Percentiles rank a stretch among this genome's conserved stretches.
These are phyloP conservation scores for Anguilla megastoma DNA, from an alignment of 2,797 vertebrate species.

Conservation along the genomic window DNA sequence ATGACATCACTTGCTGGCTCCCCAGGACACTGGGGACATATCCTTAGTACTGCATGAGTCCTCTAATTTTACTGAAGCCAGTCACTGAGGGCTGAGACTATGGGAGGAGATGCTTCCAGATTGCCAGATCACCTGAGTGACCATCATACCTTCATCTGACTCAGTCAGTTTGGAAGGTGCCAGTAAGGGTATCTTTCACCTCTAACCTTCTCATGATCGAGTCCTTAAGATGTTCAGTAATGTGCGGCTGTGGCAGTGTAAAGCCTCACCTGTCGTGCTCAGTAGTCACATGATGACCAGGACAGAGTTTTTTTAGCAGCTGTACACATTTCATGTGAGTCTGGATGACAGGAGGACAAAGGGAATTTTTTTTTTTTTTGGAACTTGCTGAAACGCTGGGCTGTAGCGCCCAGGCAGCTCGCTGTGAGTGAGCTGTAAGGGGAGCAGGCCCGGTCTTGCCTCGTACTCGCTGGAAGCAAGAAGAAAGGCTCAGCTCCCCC, in stretches of 20 bases:
- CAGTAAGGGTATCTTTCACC: neutral
- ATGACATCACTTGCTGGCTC: neutral
- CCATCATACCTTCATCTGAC: neutral
- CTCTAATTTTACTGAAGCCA: neutral
- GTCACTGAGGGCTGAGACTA: neutral
- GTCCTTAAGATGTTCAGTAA: neutral
- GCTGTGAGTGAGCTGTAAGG: conserved; percentile 3
- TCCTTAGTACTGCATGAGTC: neutral
- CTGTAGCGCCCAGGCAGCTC: conserved; percentile 32
- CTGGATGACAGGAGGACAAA: neutral
- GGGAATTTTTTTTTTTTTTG: neutral
- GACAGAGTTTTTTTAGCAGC: neutral
- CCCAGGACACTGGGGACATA: neutral
- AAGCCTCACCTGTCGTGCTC: neutral
- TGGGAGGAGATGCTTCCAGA: neutral
- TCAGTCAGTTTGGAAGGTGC: neutral
- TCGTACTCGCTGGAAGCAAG: neutral
- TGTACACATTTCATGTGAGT: neutral
- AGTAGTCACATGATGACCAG: neutral
- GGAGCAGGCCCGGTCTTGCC: neutral
- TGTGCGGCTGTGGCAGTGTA: neutral
- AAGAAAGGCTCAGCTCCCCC: neutral
- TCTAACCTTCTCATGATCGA: neutral
- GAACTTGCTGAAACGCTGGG: neutral
- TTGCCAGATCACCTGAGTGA: neutral